A percentile compares a stretch with the other conserved stretches of the same genome.
phyloP scores from a whole-genome alignment of 2,888 invertebrate genomes.

The Hydropsyche betteni region DNA sequence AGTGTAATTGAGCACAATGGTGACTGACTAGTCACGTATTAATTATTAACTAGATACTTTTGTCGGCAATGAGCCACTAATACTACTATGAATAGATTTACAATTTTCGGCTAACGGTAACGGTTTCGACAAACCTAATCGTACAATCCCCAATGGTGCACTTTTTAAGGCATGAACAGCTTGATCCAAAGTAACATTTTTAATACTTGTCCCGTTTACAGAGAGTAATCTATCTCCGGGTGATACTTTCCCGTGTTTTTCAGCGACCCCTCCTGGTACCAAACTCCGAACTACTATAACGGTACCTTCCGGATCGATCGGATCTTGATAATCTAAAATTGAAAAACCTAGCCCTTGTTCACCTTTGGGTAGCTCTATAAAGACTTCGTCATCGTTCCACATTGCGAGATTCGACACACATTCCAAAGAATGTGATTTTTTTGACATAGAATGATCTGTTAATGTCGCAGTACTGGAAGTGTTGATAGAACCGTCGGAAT shows the following conservation, averaged over 20 bases:
- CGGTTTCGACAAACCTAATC: conserved; percentile 91
- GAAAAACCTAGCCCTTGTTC: conserved; percentile 98
- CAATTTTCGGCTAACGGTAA: conserved; percentile 62
- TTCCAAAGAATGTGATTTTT: conserved; percentile 92
- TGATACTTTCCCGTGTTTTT: conserved; percentile 90
- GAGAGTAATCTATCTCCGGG: conserved; percentile 94
- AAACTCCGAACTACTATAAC: conserved; percentile 97
- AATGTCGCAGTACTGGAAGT: conserved; percentile 86
- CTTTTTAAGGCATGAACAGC: conserved; percentile 96
- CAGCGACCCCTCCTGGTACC: conserved; percentile 98
- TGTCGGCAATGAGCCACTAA: conserved; percentile 46
- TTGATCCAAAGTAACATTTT: conserved; percentile 91
- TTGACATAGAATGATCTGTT: conserved; percentile 71
- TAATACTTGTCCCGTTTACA: conserved; percentile 90
- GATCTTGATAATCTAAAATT: conserved; percentile 97
- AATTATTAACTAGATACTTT: conserved; percentile 50
- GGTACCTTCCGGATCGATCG: conserved; percentile 92
- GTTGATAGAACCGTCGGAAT: conserved; percentile 92
- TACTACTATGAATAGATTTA: conserved; percentile 47
- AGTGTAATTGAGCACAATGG: background rate
- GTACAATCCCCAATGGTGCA: conserved; percentile 88
- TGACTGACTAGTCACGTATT: conserved; percentile 29
- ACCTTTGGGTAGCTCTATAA: conserved; percentile 90
- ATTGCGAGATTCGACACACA: conserved; percentile 94
- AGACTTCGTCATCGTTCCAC: conserved; percentile 95